phyloP scores from a whole-genome alignment of 2,888 invertebrate species.

The Tromatobia lineatoria region DNA sequence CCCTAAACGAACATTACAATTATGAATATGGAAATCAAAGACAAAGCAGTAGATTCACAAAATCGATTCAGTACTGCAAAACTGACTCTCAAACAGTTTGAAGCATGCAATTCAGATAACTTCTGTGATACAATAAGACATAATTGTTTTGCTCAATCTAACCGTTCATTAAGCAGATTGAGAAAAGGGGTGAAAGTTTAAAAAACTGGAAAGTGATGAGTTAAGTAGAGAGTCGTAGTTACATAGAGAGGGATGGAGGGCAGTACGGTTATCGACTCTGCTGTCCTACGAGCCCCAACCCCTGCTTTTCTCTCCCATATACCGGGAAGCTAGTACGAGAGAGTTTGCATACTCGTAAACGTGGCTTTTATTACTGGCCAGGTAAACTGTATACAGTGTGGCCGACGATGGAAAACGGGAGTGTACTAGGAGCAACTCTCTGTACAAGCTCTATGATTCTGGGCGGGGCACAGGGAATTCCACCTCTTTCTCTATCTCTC shows the following conservation, averaged over 20 bases:
- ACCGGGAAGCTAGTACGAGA: slow-evolving; percentile 56
- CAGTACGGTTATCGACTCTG: slow-evolving; percentile 65
- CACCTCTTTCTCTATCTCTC: slow-evolving; percentile 47
- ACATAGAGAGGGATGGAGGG: slow-evolving; percentile 56
- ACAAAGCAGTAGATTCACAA: too few relatives aligned
- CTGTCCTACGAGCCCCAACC: slow-evolving; percentile 21
- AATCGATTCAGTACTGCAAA: too few relatives aligned
- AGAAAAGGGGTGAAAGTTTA: neutral
- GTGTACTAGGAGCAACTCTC: slow-evolving; percentile 23
- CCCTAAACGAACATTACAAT: too few relatives aligned
- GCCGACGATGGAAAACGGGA: slow-evolving; percentile 52
- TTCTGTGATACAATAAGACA: neutral
- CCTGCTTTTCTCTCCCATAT: slow-evolving; percentile 11
- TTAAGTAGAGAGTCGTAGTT: slow-evolving; percentile 38
- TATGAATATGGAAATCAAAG: too few relatives aligned
- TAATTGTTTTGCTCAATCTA: neutral
- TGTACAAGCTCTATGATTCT: slow-evolving; percentile 52
- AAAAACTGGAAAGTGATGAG: neutral
- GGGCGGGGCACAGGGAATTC: slow-evolving; percentile 41
- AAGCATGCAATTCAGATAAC: too few relatives aligned
- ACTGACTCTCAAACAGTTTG: too few relatives aligned
- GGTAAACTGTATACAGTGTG: slow-evolving; percentile 69
- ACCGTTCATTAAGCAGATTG: neutral
- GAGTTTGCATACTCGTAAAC: slow-evolving; percentile 76
- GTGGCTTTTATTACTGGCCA: slow-evolving; percentile 74